Base-by-base conservation (phyloP, 2,888 invertebrate genomes). In the Petrolisthes cinctipes region DNA sequence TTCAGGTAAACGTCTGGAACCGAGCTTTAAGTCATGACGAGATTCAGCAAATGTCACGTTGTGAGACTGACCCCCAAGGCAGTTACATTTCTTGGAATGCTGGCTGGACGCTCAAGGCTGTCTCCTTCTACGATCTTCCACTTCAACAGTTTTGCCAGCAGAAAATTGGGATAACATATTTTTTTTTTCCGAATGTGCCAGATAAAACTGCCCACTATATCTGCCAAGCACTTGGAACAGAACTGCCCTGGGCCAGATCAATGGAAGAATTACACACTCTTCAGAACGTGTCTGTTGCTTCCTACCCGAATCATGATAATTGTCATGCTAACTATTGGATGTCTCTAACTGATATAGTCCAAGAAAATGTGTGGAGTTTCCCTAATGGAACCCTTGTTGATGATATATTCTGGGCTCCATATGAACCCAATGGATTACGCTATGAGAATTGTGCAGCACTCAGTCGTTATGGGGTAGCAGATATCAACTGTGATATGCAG, bases 1-100 rank as follows among this genome's bases (percentile, higher is more conserved):
- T 37, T 37, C 80, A 90, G 90, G 85, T 90, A 4, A 90, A 90
- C 66, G 87, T 90, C n/a, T 90, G 90, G 90, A 86, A 90, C 51
- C 56, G 83, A 20, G 80, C 85, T 11, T 75, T 90, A 7, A 54
- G 68, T 7, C 81, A 80, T 20, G 76, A 79, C 6, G 83, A 85
- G 53, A 89, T 90, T 71, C 54, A 20, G 54, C 51, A 76, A 53
- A 75, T 90, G 4, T 89, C 90, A 6, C 37, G 53, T 5, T 90
- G 90, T 20, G 23, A 87, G 66, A 81, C 68, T 20, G 83, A 90
- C n/a, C 73, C 80, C 14, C 83, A 87, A 53, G 90, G 90, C 9
- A 89, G 79, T 83, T 90, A 89, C 86, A 84, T 90, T n/a, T 89
- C 86, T 4, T 90, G 90, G 90, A 80, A 85, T n/a, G 85, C 85